Conservation (phyloP, 2,888 invertebrate genomes). For the Pseudanteris insignis region DNA sequence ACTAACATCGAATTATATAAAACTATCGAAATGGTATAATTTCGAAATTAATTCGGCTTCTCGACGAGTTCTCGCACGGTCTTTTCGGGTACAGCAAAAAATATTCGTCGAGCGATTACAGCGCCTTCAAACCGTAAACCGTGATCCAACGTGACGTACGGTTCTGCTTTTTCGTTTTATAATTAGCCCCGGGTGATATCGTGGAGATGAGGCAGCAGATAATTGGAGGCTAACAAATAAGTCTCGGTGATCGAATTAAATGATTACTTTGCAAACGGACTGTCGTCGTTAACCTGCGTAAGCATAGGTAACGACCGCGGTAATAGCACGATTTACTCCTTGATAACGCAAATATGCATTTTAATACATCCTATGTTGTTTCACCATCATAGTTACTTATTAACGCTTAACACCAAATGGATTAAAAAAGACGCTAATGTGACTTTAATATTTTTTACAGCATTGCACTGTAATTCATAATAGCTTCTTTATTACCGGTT, state of each 20-base stretch:
- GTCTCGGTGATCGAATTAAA: constrained; percentile 39
- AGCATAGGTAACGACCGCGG: constrained; percentile 45
- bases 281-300: constrained; percentile 47
- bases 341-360: constrained; percentile 41
- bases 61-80: constrained; percentile 6
- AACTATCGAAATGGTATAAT: constrained; percentile 26
- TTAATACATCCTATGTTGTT: constrained; percentile 28
- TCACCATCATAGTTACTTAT: constrained; percentile 22
- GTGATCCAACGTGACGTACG: constrained; percentile 10
- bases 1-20: constrained; percentile 19
- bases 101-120: no score
- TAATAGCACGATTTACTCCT: constrained; percentile 44
- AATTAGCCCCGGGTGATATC: constrained; percentile 3
- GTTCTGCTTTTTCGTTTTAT: constrained; percentile 10
- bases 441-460: constrained; percentile 2
- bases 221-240: constrained; percentile 39
- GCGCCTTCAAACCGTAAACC: constrained; percentile 1
- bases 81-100: constrained; percentile 6
- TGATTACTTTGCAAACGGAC: constrained; percentile 42
- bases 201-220: constrained; percentile 25
- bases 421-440: constrained; percentile 12
- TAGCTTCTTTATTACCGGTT: no score
- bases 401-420: constrained; percentile 12
- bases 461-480: no score
- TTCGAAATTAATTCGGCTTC: constrained; percentile 20